Percentiles rank a stretch among this genome's conserved stretches.
Evolutionary conservation across 2,888 invertebrate species (phyloP).

Genomic region (Drosophila mimetica): DNA sequence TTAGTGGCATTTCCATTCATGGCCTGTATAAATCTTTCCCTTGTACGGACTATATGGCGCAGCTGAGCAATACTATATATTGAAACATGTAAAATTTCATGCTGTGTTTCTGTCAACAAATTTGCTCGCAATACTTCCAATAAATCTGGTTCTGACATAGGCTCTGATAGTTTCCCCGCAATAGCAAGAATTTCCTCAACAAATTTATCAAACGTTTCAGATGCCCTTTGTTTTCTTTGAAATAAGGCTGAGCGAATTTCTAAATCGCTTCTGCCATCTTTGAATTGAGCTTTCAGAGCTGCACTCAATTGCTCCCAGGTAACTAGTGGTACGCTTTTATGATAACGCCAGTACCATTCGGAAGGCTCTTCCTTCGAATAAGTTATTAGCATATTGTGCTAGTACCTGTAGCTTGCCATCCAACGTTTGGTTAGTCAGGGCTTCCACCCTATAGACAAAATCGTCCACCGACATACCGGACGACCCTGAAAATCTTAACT

Average conservation of each 20-base stretch:
- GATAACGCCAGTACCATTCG: no score
- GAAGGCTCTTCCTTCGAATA: background rate
- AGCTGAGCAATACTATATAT: background rate
- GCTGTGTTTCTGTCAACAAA: background rate
- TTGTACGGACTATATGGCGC: background rate
- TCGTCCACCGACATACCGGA: no score
- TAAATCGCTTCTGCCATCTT: background rate
- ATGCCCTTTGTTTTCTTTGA: background rate
- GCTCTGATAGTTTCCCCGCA: background rate
- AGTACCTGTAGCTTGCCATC: background rate
- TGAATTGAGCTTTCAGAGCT: background rate
- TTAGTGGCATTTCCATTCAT: background rate
- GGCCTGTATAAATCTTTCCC: background rate
- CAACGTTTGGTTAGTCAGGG: background rate
- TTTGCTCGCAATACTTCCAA: background rate
- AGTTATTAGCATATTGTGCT: background rate
- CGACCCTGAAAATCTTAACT: no score
- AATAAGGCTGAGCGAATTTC: background rate
- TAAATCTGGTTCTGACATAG: background rate
- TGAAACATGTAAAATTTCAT: background rate
- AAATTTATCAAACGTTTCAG: background rate
- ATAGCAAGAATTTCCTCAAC: background rate
- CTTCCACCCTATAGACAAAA: no score
- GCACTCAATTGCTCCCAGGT: no score
- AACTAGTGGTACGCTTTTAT: no score